Base-by-base conservation (phyloP, 1,140 invertebrate genomes). In the Drosophila bipectinata region DNA sequence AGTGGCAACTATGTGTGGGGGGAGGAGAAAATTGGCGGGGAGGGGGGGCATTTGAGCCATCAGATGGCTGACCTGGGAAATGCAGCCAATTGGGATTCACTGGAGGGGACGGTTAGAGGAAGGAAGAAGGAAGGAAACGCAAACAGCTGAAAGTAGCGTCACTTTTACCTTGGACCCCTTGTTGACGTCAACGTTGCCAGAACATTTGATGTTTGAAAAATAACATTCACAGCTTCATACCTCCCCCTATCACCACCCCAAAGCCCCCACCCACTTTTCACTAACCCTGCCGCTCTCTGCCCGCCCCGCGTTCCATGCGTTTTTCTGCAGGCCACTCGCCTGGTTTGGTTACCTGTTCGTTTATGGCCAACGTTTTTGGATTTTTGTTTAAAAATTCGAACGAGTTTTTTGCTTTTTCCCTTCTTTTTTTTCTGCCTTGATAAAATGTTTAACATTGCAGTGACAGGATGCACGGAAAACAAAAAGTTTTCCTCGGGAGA, bases 391-490 rank as follows among this genome's bases (percentile, higher is more conserved):
- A 69, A 68, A 69, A 69, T 69, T 69, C 63, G 66, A 69, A 69
- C 51, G 63, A 56, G 63, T 68, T 69, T 56, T 69, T 69, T 68
- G 63, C 63, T 57, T 26, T 21, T 34, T 10, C 32, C 32, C 34
- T 10, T 45, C 21, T 47, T 48, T 37, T 48, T 37, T 58, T 47
- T 52, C 41, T 68, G 37, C 49, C 56, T 73, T 84, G 77, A 73
- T 80, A 74, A 73, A 85, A 77, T 85, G 81, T 80, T 85, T 66
- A 85, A 74, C 68, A 73, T 79, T 63, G 81, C 77, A 79, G 72
- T 69, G 67, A 52, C 64, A 53, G 77, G 52, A 52, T 62, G 48
- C 71, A 73, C 58, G 12, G 9, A 14, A 75, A 54, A 61, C 8
- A 6, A 37, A 37, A 37, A 4, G 34, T 4, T 12, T 12, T 4